Evolutionary conservation across 2,797 vertebrate species (phyloP), one percentile per base, ranked within the genome.

Genomic region (Sebastes vulpes): DNA sequence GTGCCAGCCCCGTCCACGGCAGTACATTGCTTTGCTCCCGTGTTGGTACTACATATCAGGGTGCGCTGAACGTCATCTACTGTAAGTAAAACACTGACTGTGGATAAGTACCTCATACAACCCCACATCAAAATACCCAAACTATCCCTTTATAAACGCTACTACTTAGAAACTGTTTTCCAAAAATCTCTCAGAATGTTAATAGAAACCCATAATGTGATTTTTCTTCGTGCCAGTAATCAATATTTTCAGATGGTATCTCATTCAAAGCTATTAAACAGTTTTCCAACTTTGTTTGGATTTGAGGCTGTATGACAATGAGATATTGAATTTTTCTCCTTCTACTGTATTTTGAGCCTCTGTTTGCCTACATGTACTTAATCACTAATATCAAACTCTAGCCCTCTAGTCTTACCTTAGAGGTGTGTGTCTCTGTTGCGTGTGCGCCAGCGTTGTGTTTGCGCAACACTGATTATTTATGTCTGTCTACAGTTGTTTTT

Each of bases 401-500:
- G 52, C 21, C 61, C 23, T 68, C 12, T 28, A 6, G 28, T 61
- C 10, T 73, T 38, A 35, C 50, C 46, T 75, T 5, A 35, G 65
- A 75, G 70, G 57, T 84, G 38, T 70, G 65, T 85, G 21, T 77
- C 9, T 79, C 31, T 71, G 18, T 82, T 72, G 65, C 70, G 25
- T 60, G 57, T 18, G 14, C 26, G n/a, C 56, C 52, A 57, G 23
- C 9, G 52, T 82, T 77, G 4, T 77, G 65, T 85, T 75, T 83
- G 70, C 81, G 81, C 75, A 82, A 68, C 35, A 16, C 72, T 69
- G 79, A 88, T 92, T 90, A 89, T 91, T 92, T 89, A 89, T 83
- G 77, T 87, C 75, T 73, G 61, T 83, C 82, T 82, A 64, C 78
- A 88, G 89, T 89, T 93, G 87, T 90, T 90, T 93, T 92, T 92